phyloP scores from a whole-genome alignment of 2,113 vertebrate species.

The Alaudala cheleensis region DNA sequence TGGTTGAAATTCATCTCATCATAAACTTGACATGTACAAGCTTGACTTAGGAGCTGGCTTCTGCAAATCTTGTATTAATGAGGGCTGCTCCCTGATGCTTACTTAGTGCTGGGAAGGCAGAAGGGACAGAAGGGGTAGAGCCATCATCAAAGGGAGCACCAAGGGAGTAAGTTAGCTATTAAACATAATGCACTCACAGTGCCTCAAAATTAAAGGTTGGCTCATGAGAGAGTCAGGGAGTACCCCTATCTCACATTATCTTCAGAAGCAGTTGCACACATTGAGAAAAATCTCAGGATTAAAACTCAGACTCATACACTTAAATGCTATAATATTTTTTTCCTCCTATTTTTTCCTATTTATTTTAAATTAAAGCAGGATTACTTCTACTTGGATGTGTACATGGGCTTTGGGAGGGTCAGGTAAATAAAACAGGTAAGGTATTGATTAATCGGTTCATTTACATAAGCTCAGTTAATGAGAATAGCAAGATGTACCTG shows the following conservation, averaged over 20 bases:
- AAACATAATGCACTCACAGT: neutral
- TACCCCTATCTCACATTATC: neutral
- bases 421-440: neutral
- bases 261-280: neutral
- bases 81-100: slow-evolving; percentile 36
- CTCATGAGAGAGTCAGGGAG: neutral
- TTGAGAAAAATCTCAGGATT: neutral
- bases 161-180: slow-evolving; percentile 31
- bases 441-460: neutral
- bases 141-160: slow-evolving; percentile 46
- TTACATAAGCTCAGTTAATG: neutral
- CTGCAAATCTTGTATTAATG: slow-evolving; percentile 20
- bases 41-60: slow-evolving; percentile 23
- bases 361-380: neutral
- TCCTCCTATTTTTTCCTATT: neutral
- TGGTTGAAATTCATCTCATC: neutral
- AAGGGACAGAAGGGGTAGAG: neutral
- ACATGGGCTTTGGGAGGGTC: neutral
- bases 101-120: neutral
- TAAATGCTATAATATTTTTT: neutral
- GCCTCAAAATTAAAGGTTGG: slow-evolving; percentile 32
- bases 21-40: slow-evolving; percentile 1
- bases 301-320: neutral
- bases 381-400: neutral
- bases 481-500: neutral